These are phyloP conservation scores for Bostrychus sinensis DNA, from an alignment of 2,113 vertebrate species.

Conservation along the genomic window DNA sequence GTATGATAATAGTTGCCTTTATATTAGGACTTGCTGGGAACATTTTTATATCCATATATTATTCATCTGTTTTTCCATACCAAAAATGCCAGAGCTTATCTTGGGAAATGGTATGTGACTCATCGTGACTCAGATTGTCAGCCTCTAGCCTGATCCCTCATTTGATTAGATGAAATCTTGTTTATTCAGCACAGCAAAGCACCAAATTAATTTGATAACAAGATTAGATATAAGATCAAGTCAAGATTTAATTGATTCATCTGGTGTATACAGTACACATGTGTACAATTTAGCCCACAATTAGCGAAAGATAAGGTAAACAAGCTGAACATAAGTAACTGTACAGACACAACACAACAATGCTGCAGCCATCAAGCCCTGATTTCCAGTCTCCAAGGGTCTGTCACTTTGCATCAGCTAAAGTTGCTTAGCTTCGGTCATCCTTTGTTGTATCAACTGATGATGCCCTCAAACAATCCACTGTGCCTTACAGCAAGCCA, in stretches of 20 bases:
- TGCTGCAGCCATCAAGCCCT: neutral
- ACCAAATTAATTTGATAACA: neutral
- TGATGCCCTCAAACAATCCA: constrained; percentile 18
- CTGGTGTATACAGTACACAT: neutral
- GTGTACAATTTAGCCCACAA: neutral
- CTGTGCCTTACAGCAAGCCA: too few species aligned
- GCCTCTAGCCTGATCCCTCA: neutral
- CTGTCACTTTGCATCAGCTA: constrained; percentile 34
- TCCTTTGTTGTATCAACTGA: constrained; percentile 15
- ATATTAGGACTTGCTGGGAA: neutral
- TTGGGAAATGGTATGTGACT: constrained; percentile 31
- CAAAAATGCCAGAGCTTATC: constrained; percentile 12
- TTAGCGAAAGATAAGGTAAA: neutral
- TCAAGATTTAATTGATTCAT: neutral
- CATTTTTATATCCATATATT: neutral
- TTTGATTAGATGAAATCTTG: neutral
- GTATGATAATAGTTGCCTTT: neutral
- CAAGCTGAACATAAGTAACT: neutral
- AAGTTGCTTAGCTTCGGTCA: constrained; percentile 10
- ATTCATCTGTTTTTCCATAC: neutral
- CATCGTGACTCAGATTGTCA: constrained; percentile 30
- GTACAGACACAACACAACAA: neutral
- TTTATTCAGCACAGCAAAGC: neutral
- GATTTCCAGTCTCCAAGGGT: constrained; percentile 19
- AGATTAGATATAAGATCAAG: neutral